These are phyloP conservation scores for Heterocephalus glaber DNA, from an alignment of 2,113 vertebrate species.

Conservation along the genomic window DNA sequence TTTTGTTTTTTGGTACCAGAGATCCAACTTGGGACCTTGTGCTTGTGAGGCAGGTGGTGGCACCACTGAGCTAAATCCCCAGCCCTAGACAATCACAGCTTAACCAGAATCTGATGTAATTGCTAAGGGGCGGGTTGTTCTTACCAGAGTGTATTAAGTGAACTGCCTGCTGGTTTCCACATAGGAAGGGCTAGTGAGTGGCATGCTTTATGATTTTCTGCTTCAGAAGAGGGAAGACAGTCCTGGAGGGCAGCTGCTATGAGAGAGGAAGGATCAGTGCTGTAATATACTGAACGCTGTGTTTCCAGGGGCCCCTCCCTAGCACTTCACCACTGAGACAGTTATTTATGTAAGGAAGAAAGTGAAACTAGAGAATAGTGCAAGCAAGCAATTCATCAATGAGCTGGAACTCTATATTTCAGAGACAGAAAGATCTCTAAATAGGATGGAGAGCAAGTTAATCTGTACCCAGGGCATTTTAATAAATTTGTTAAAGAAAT, in stretches of 20 bases:
- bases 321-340: neutral
- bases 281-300: neutral
- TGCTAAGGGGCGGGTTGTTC: neutral
- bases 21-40: no score
- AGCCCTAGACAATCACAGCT: no score
- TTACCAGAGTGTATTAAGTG: neutral
- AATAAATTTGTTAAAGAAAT: conserved; percentile 64
- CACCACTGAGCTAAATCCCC: no score
- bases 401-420: conserved; percentile 38
- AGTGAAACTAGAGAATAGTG: conserved; percentile 18
- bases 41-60: no score
- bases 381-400: neutral
- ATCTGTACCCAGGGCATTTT: conserved; percentile 61
- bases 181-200: neutral
- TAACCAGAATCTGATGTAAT: neutral
- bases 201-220: neutral
- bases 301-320: neutral
- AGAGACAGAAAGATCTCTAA: conserved; percentile 49
- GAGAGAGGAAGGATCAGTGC: neutral
- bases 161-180: neutral
- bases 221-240: neutral
- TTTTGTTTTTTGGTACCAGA: no score
- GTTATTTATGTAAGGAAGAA: conserved; percentile 49
- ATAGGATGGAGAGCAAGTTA: conserved; percentile 26
- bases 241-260: neutral